These are phyloP conservation scores for Eupithecia vulgata DNA, from an alignment of 2,888 invertebrate genomes.

Conservation along the genomic window DNA sequence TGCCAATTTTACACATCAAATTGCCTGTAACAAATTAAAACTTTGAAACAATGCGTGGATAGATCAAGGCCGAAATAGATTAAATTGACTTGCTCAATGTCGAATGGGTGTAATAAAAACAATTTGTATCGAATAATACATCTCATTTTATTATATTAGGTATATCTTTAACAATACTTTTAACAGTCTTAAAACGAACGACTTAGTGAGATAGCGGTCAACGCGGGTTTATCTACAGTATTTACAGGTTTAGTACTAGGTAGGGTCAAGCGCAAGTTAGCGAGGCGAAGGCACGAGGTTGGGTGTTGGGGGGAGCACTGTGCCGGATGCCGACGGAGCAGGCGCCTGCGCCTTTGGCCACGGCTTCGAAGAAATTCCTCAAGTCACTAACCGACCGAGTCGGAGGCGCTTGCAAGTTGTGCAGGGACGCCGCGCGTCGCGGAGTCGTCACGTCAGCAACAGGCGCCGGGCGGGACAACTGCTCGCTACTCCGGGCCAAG, in stretches of 20 bases:
- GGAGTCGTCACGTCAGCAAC: slow-evolving; percentile 73
- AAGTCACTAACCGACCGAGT: slow-evolving; percentile 86
- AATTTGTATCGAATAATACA: slow-evolving; percentile 41
- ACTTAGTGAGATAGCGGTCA: slow-evolving; percentile 78
- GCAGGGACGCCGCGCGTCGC: slow-evolving; percentile 86
- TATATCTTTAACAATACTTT: slow-evolving; percentile 81
- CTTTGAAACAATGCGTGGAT: slow-evolving; percentile 44
- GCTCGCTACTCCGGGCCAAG: slow-evolving; percentile 87
- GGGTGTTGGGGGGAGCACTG: slow-evolving; percentile 69
- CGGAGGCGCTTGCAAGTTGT: slow-evolving; percentile 84
- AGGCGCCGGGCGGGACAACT: slow-evolving; percentile 71
- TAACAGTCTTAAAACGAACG: slow-evolving; percentile 83
- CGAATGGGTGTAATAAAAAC: slow-evolving; percentile 35
- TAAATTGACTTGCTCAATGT: slow-evolving; percentile 46
- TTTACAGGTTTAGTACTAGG: slow-evolving; percentile 58
- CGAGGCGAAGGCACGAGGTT: slow-evolving; percentile 71
- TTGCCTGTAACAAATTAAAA: slow-evolving; percentile 42
- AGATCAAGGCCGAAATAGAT: slow-evolving; percentile 42
- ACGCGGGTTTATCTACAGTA: slow-evolving; percentile 77
- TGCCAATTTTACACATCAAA: slow-evolving; percentile 40
- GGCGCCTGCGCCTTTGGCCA: slow-evolving; percentile 73
- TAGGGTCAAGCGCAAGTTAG: slow-evolving; percentile 72
- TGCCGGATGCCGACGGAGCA: slow-evolving; percentile 62
- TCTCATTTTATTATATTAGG: slow-evolving; percentile 78
- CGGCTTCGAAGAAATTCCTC: slow-evolving; percentile 88